Percentiles rank a stretch among this genome's conserved stretches.
phyloP scores from a whole-genome alignment of 1,140 invertebrate species.

The Platorchestia sp. region DNA sequence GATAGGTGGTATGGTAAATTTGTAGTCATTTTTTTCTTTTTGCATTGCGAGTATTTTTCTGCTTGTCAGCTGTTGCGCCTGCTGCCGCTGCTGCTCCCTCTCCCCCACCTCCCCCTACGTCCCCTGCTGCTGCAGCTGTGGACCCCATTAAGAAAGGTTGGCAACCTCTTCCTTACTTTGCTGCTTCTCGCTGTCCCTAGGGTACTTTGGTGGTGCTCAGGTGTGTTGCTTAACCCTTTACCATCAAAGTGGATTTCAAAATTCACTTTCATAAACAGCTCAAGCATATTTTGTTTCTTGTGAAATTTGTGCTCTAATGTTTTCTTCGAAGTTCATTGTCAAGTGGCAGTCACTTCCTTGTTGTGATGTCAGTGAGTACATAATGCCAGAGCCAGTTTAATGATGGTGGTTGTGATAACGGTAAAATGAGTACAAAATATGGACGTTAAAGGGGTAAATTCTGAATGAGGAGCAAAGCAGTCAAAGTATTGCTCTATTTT shows the following conservation, averaged over 20 bases:
- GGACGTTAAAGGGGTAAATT: too few relatives aligned
- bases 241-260: background rate
- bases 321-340: too few relatives aligned
- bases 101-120: background rate
- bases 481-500: background rate
- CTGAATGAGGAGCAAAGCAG: background rate
- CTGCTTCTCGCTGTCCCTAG: background rate
- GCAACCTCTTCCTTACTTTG: background rate
- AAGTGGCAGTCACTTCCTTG: background rate
- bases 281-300: too few relatives aligned
- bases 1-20: background rate
- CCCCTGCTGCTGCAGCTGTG: background rate
- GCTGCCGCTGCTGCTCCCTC: background rate
- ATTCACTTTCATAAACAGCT: too few relatives aligned
- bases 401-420: too few relatives aligned
- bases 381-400: background rate
- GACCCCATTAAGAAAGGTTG: conserved; percentile 3
- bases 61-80: background rate
- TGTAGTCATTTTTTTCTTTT: background rate
- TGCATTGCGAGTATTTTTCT: background rate
- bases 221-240: background rate
- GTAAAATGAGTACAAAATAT: too few relatives aligned
- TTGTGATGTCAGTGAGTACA: background rate
- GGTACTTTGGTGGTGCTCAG: background rate
- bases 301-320: too few relatives aligned